Conservation (phyloP, 2,888 invertebrate species). For the Xestia sexstrigata region DNA sequence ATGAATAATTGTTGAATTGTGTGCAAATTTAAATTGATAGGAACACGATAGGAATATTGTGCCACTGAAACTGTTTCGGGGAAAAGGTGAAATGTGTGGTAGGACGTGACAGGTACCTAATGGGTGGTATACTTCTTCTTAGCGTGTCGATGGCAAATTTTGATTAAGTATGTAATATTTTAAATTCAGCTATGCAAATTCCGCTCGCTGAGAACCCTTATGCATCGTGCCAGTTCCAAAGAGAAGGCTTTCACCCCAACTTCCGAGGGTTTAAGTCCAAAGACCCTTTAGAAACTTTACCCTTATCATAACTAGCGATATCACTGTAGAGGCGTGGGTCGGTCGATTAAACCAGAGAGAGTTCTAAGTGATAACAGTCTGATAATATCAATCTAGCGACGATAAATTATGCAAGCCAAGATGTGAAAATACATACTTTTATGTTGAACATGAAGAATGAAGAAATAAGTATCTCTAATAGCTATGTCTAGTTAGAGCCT, state of each 20-base stretch:
- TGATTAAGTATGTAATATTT: neutral
- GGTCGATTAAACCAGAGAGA: constrained; percentile 39
- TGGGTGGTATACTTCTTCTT: neutral
- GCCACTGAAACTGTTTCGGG: constrained; percentile 5
- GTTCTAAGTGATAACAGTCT: constrained; percentile 24
- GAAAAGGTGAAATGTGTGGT: constrained; percentile 3
- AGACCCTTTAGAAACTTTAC: constrained; percentile 14
- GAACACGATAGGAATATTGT: constrained; percentile 20
- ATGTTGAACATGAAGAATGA: neutral
- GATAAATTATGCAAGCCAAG: neutral
- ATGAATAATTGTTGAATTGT: constrained; percentile 32
- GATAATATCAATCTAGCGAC: constrained; percentile 40
- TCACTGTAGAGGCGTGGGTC: constrained; percentile 11
- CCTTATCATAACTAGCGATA: constrained; percentile 33
- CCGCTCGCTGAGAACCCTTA: neutral
- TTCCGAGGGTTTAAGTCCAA: constrained; percentile 6
- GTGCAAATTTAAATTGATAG: constrained; percentile 22
- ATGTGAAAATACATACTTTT: constrained; percentile 10
- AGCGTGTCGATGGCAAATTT: neutral
- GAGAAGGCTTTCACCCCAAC: neutral
- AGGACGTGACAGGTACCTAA: constrained; percentile 1
- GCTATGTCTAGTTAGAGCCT: neutral
- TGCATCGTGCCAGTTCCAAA: neutral
- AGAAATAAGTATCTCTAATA: neutral
- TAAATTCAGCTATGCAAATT: neutral